Percentiles rank a stretch among this genome's conserved stretches.
Conservation (phyloP, 2,888 invertebrate genomes). For the Agrilus cyanescens region DNA sequence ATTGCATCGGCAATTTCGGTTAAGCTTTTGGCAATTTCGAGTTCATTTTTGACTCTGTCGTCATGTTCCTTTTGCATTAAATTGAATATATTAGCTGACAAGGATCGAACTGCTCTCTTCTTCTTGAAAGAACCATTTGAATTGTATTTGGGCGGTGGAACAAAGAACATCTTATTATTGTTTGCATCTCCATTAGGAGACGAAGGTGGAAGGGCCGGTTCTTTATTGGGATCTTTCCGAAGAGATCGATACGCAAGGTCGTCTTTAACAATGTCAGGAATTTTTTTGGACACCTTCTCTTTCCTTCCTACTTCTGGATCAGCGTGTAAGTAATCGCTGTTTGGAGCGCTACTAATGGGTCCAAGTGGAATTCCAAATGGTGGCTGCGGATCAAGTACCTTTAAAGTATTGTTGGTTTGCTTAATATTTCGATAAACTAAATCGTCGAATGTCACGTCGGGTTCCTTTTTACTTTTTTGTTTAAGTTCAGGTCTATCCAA, state of each 20-base stretch:
- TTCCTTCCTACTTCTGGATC: slow-evolving; percentile 49
- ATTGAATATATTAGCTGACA: slow-evolving; percentile 74
- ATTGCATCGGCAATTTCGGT: slow-evolving; percentile 36
- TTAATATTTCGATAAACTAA: slow-evolving; percentile 72
- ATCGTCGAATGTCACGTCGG: slow-evolving; percentile 74
- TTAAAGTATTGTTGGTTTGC: slow-evolving; percentile 60
- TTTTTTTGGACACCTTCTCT: slow-evolving; percentile 53
- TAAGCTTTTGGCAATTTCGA: slow-evolving; percentile 17
- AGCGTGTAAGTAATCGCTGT: slow-evolving; percentile 75
- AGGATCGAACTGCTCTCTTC: slow-evolving; percentile 67
- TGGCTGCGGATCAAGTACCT: slow-evolving; percentile 69
- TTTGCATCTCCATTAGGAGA: slow-evolving; percentile 36
- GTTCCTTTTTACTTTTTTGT: slow-evolving; percentile 45
- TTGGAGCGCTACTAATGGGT: slow-evolving; percentile 67
- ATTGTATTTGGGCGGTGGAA: neutral
- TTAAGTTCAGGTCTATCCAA: slow-evolving; percentile 38
- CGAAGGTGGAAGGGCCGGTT: slow-evolving; percentile 37
- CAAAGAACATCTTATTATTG: slow-evolving; percentile 30
- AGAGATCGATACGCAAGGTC: slow-evolving; percentile 78
- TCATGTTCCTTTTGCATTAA: slow-evolving; percentile 52
- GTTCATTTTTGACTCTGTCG: slow-evolving; percentile 30
- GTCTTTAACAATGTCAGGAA: slow-evolving; percentile 75
- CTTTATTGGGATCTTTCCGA: slow-evolving; percentile 63
- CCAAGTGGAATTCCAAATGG: slow-evolving; percentile 85
- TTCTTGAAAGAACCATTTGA: slow-evolving; percentile 44